phyloP scores from a whole-genome alignment of 2,797 vertebrate genomes.

The Labeo calbasu region DNA sequence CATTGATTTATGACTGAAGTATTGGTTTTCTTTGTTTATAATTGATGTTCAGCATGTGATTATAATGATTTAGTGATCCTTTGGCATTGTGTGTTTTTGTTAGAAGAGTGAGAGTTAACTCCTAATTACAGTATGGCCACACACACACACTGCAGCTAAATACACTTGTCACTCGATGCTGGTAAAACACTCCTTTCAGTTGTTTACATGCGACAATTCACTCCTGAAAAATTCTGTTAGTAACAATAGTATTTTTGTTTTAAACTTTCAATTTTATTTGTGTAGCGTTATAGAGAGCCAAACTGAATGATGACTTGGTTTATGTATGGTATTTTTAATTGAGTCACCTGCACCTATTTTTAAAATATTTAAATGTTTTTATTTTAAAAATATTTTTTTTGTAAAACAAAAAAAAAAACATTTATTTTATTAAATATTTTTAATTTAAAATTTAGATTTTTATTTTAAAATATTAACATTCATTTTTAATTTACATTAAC shows the following conservation, averaged over 20 bases:
- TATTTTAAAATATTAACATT: not conserved
- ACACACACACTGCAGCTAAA: not conserved
- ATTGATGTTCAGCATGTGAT: not conserved
- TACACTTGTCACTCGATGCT: too few relatives aligned
- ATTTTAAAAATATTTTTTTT: not conserved
- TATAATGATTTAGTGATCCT: not conserved
- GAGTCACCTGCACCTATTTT: not conserved
- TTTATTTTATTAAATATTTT: too few relatives aligned
- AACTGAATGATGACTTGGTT: not conserved
- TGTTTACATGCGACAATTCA: not conserved
- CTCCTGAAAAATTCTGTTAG: not conserved
- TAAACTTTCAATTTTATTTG: too few relatives aligned
- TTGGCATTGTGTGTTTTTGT: not conserved
- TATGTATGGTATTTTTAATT: not conserved
- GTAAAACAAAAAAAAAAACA: too few relatives aligned
- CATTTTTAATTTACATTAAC: too few relatives aligned
- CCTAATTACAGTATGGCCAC: not conserved
- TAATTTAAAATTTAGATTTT: not conserved
- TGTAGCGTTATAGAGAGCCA: not conserved
- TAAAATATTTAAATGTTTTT: not conserved
- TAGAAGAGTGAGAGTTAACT: not conserved
- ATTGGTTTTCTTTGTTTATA: not conserved
- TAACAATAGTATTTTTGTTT: not conserved
- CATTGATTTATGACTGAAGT: slow-evolving; percentile 34
- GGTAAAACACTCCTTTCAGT: not conserved